Conservation (phyloP, 2,888 invertebrate species). For the Thecophora atra region DNA sequence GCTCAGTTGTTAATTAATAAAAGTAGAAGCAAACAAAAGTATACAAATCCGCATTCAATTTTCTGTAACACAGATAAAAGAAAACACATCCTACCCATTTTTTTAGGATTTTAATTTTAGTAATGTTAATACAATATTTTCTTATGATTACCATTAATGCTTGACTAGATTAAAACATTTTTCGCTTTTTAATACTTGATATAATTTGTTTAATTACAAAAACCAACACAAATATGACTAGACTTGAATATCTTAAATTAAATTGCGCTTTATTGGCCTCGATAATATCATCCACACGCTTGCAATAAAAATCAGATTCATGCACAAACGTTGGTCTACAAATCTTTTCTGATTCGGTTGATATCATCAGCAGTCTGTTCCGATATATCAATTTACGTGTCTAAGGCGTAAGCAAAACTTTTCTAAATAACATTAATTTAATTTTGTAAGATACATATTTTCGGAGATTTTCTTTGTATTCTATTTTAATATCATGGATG, state of each 20-base stretch:
- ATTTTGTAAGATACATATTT: conserved; percentile 11
- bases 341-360: not conserved
- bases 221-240: conserved; percentile 21
- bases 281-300: not conserved
- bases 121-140: conserved; percentile 31
- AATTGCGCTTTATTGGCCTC: not conserved
- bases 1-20: too few relatives aligned
- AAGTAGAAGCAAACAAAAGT: conserved; percentile 22
- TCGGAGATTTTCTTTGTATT: not conserved
- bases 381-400: not conserved
- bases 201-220: conserved; percentile 18
- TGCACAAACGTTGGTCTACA: not conserved
- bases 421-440: conserved; percentile 30
- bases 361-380: not conserved
- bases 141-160: conserved; percentile 31
- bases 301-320: too few relatives aligned
- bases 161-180: conserved; percentile 31
- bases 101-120: conserved; percentile 29
- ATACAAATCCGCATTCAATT: too few relatives aligned
- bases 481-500: not conserved
- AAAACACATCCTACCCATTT: not conserved
- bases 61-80: too few relatives aligned
- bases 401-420: conserved; percentile 29
- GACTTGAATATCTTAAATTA: not conserved
- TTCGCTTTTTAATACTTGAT: conserved; percentile 8